Evolutionary conservation across 2,113 vertebrate species (phyloP).

Genomic region (Jacana jacana): DNA sequence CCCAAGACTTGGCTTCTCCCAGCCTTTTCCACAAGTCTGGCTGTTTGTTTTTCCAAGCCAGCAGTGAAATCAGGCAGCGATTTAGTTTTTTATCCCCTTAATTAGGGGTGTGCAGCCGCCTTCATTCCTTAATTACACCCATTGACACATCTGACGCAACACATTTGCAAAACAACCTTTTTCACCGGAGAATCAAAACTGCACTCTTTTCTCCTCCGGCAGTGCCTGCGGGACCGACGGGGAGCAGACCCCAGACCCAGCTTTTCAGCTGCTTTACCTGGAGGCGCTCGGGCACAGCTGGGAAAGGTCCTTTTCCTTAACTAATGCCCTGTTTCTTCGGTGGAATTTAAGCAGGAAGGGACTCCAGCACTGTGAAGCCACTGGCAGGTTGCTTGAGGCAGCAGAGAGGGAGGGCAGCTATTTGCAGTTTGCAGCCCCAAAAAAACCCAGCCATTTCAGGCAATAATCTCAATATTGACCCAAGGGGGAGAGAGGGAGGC

Average conservation of each 20-base stretch:
- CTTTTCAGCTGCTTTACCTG: not conserved
- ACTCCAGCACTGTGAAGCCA: not conserved
- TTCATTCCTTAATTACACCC: conserved; percentile 60
- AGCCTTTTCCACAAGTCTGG: not conserved
- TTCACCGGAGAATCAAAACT: not conserved
- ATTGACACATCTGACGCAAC: conserved; percentile 44
- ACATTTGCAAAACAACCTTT: conserved; percentile 50
- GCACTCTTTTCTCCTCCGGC: not conserved
- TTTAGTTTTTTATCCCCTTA: conserved; percentile 47
- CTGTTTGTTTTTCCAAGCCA: not conserved
- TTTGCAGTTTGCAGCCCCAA: not conserved
- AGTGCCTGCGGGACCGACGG: fast-evolving
- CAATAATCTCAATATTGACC: not conserved
- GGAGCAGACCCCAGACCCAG: not conserved
- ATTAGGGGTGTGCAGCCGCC: conserved; percentile 32
- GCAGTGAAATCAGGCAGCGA: conserved; percentile 39
- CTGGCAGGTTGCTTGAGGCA: not conserved
- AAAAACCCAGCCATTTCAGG: not conserved
- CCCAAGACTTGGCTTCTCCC: not conserved
- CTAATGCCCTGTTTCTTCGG: not conserved
- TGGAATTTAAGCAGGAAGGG: not conserved
- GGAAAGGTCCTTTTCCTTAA: not conserved
- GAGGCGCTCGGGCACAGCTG: not conserved
- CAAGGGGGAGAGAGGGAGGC: not conserved
- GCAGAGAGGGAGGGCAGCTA: not conserved